Conservation (phyloP, 2,888 invertebrate genomes). For the Dichetophora obliterata region DNA sequence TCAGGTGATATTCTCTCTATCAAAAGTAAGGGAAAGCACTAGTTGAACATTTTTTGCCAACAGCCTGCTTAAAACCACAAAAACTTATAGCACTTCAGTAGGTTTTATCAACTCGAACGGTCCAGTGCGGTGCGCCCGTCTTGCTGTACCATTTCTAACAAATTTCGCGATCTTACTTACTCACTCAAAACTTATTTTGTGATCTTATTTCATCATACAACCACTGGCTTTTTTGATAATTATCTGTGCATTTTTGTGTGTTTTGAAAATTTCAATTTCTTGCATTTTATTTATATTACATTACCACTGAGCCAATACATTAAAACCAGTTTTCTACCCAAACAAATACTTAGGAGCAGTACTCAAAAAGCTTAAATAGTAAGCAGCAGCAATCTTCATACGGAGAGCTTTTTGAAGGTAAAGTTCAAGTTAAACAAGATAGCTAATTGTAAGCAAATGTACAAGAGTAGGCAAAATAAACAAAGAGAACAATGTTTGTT, state of each 20-base stretch:
- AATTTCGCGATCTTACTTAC: neutral
- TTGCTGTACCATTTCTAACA: neutral
- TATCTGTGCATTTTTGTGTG: neutral
- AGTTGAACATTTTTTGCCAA: neutral
- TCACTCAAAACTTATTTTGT: neutral
- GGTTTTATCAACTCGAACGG: constrained; percentile 10
- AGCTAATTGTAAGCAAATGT: neutral
- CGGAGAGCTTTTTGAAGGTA: constrained; percentile 42
- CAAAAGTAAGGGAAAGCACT: no score
- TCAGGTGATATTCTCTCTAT: no score
- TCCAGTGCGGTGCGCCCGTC: neutral
- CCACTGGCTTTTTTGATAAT: neutral
- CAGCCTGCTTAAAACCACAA: constrained; percentile 10
- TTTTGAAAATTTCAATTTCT: neutral
- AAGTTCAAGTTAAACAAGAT: constrained; percentile 45
- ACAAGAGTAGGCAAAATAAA: no score
- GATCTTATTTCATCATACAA: no score
- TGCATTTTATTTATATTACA: neutral
- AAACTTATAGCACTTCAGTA: constrained; percentile 23
- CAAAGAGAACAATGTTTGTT: no score
- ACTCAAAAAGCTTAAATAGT: constrained; percentile 16
- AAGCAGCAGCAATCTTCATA: neutral
- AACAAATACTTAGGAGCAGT: neutral
- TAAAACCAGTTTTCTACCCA: neutral
- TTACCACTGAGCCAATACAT: neutral